These are phyloP conservation scores for Polyploca ridens DNA, from an alignment of 2,888 invertebrate genomes.

Conservation along the genomic window DNA sequence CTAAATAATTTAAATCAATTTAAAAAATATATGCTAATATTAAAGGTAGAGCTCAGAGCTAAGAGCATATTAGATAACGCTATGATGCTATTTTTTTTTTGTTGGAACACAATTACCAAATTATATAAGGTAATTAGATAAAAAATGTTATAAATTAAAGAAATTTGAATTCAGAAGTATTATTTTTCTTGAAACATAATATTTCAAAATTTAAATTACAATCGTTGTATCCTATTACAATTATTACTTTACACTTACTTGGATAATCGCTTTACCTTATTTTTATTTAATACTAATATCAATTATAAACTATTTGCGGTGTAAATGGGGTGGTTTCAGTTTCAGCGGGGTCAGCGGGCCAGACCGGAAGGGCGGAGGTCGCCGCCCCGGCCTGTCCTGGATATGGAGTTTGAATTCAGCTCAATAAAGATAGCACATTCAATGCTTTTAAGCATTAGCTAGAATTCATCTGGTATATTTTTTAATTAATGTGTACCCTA, in stretches of 20 bases:
- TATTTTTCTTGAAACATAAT: no score
- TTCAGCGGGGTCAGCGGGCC: slow-evolving; percentile 58
- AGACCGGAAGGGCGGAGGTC: slow-evolving; percentile 65
- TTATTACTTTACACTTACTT: not conserved
- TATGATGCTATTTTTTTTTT: no score
- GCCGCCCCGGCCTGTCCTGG: slow-evolving; percentile 49
- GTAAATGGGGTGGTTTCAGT: slow-evolving; percentile 10
- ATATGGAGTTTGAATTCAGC: slow-evolving; percentile 29
- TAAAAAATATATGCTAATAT: no score
- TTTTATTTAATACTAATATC: not conserved
- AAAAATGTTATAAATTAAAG: no score
- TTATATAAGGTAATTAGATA: no score
- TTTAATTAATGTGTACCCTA: not conserved
- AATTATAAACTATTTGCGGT: slow-evolving; percentile 4
- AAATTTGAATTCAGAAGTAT: no score
- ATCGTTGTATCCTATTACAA: no score
- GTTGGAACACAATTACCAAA: no score
- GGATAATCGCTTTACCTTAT: not conserved
- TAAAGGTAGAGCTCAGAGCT: no score
- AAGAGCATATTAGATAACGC: no score
- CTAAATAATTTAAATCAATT: no score
- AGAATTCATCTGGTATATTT: slow-evolving; percentile 21
- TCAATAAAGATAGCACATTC: slow-evolving; percentile 30
- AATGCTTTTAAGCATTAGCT: slow-evolving; percentile 8
- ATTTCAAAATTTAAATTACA: no score